Evolutionary conservation across 2,113 vertebrate species (phyloP).

Genomic region (Otocyon megalotis): DNA sequence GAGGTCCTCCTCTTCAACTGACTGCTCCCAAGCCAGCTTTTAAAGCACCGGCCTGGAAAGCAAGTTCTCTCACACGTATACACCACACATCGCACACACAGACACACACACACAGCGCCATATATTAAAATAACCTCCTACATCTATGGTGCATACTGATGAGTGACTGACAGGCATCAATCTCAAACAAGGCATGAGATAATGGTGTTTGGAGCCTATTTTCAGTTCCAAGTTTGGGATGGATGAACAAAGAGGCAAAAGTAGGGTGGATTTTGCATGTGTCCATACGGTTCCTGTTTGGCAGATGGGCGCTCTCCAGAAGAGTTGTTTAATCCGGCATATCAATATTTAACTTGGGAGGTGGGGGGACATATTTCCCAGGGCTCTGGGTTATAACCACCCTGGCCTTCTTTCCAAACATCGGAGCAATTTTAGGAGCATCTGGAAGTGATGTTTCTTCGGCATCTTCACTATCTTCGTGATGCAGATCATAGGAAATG

Average conservation of each 20-base stretch:
- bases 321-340: slow-evolving; percentile 93
- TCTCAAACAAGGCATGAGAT: slow-evolving; percentile 81
- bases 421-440: slow-evolving; percentile 95
- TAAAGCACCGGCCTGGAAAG: background rate
- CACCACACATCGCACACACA: background rate
- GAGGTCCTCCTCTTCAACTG: background rate
- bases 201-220: slow-evolving; percentile 72
- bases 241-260: slow-evolving; percentile 15
- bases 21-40: background rate
- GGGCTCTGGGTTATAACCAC: slow-evolving; percentile 98
- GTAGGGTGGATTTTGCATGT: background rate
- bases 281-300: background rate
- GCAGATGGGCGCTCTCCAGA: background rate
- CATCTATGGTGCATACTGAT: slow-evolving; percentile 64
- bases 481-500: slow-evolving; percentile 97
- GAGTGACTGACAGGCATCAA: slow-evolving; percentile 66
- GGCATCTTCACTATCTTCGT: slow-evolving; percentile 93
- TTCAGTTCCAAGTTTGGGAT: slow-evolving; percentile 72
- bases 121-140: background rate
- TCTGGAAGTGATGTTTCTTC: slow-evolving; percentile 93
- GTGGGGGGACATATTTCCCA: slow-evolving; percentile 96
- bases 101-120: background rate
- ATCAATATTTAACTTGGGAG: slow-evolving; percentile 97
- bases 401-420: slow-evolving; percentile 97
- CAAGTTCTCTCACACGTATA: background rate